Evolutionary conservation across 2,113 vertebrate genomes (phyloP).

Genomic region (Sterrhoptilus dennistouni): DNA sequence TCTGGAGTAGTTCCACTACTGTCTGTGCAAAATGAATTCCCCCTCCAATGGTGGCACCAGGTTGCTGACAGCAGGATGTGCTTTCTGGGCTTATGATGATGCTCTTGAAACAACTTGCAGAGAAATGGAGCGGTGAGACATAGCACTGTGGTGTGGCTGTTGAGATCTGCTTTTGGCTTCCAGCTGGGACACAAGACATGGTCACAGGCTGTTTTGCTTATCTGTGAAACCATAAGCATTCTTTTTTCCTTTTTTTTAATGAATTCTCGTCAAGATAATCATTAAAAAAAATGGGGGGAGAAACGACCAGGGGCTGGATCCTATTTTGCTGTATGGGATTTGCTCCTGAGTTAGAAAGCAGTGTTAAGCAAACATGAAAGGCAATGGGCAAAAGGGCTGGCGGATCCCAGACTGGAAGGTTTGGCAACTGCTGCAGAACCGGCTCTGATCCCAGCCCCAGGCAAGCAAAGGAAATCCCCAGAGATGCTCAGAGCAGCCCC

Average conservation of each 20-base stretch:
- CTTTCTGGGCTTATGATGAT: not conserved
- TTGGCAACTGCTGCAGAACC: not conserved
- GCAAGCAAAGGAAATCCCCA: not conserved
- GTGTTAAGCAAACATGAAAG: not conserved
- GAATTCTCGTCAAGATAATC: not conserved
- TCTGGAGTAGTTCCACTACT: not conserved
- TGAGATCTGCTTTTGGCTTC: not conserved
- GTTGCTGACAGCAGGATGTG: not conserved
- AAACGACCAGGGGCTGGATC: not conserved
- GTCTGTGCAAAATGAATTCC: not conserved
- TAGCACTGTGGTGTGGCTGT: fast-evolving
- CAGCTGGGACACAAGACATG: fast-evolving
- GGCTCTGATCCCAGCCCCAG: not conserved
- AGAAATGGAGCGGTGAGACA: fast-evolving
- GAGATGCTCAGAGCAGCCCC: not conserved
- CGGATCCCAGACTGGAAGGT: fast-evolving
- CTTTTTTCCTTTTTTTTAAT: not conserved
- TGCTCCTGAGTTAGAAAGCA: not conserved
- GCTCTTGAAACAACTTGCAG: not conserved
- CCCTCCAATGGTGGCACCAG: not conserved
- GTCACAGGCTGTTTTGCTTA: not conserved
- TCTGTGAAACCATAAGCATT: not conserved
- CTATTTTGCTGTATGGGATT: not conserved
- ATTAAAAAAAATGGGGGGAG: fast-evolving
- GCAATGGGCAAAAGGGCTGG: not conserved